Percentiles rank a stretch among this genome's conserved stretches.
These are phyloP conservation scores for Drosophila hamatofila DNA, from an alignment of 2,888 invertebrate species.

Conservation along the genomic window DNA sequence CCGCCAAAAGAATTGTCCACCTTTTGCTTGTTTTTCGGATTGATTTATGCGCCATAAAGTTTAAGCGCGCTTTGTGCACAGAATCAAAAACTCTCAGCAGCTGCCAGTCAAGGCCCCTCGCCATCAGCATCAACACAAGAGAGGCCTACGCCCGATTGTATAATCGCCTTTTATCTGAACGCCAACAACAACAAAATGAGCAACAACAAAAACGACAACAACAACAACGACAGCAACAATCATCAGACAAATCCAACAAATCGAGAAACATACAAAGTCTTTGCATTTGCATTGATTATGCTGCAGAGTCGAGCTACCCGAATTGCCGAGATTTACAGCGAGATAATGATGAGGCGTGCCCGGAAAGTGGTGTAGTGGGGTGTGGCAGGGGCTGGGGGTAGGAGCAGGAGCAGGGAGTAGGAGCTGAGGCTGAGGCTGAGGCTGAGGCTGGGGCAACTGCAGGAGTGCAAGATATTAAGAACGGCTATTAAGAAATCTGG, in stretches of 20 bases:
- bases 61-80: conserved; percentile 66
- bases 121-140: conserved; percentile 17
- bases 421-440: background rate
- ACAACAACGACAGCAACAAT: background rate
- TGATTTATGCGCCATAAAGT: conserved; percentile 76
- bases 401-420: background rate
- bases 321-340: conserved; percentile 28
- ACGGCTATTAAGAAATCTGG: conserved; percentile 74
- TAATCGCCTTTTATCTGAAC: conserved; percentile 51
- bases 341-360: conserved; percentile 51
- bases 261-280: conserved; percentile 17
- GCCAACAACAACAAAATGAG: conserved; percentile 1
- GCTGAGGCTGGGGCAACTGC: background rate
- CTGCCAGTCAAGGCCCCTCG: conserved; percentile 42
- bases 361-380: background rate
- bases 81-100: conserved; percentile 50
- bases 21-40: conserved; percentile 30
- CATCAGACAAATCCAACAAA: conserved; percentile 5
- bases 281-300: conserved; percentile 54
- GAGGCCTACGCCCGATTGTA: conserved; percentile 60
- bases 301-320: conserved; percentile 32
- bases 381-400: background rate
- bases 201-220: conserved; percentile 13
- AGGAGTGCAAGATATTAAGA: conserved; percentile 59
- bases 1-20: conserved; percentile 55